Evolutionary conservation across 1,140 invertebrate species (phyloP), one percentile per base, ranked within the genome.

Genomic region (Hesperophylax magnus): DNA sequence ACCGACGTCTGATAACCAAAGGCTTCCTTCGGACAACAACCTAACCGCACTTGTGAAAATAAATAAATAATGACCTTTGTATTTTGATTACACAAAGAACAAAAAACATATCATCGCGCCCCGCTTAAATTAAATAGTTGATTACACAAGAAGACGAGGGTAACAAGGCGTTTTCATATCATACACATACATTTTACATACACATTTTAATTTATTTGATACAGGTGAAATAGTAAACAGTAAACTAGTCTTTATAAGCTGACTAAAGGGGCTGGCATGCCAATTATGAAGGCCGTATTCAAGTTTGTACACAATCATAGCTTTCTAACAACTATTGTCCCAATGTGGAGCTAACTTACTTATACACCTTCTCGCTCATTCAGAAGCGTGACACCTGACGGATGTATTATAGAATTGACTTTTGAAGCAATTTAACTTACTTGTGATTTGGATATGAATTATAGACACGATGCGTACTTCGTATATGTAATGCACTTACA

Each of bases 131-230:
- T 14, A 11, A 47, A 47, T 47, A 47, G 39, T 47, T 47, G 39
- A 47, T 67, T 67, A 34, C 63, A 34, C 27, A 67, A 67, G 14
- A 67, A 67, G 63, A 67, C 63, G 22, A 52, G 65, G 69, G 69
- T 72, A 72, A 72, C 69, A 72, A 72, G 69, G 69, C 69, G 15
- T 54, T 72, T 72, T 54, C 47, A 72, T 72, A 69, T 69, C 27
- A 31, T 77, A 77, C 80, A 78, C 75, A 72, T 72, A 81, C 76
- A 60, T 69, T 69, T 53, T 74, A 61, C 54, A 81, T 81, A 81
- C 75, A 78, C 65, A 78, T 72, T 67, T 65, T 58, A 60, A 72
- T 77, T 81, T 77, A 71, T 54, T 67, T 72, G 20, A 52, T 72
- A 72, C 18, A 72, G 47, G 47, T 53, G 27, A 72, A 52, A 72